Percentiles rank a stretch among this genome's conserved stretches.
These are phyloP conservation scores for Antheraea assamensis DNA, from an alignment of 2,888 invertebrate genomes.

Conservation along the genomic window DNA sequence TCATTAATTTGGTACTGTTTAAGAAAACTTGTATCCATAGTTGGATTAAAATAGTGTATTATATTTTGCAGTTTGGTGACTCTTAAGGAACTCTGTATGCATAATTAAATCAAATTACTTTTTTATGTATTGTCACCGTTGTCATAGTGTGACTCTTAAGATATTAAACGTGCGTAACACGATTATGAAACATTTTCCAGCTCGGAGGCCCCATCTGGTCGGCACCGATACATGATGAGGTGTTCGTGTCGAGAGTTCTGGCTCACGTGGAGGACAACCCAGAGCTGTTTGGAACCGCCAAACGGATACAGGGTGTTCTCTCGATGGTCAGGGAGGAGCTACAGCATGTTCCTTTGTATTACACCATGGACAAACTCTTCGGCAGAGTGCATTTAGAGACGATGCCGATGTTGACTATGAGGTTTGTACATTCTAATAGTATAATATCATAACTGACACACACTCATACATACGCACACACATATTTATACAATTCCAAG, in stretches of 20 bases:
- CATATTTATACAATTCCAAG: no score
- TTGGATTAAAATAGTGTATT: no score
- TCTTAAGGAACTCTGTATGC: no score
- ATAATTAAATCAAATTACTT: no score
- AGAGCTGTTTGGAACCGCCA: conserved; percentile 84
- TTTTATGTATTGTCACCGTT: no score
- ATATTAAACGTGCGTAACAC: background rate
- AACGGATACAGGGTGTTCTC: conserved; percentile 90
- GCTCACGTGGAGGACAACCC: conserved; percentile 65
- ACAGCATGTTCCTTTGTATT: conserved; percentile 92
- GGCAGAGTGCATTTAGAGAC: conserved; percentile 87
- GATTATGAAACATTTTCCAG: conserved; percentile 61
- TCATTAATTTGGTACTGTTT: no score
- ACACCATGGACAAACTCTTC: conserved; percentile 89
- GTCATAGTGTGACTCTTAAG: background rate
- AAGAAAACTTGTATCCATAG: no score
- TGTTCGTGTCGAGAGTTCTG: conserved; percentile 88
- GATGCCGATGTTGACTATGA: conserved; percentile 86
- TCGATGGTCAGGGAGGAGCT: conserved; percentile 93
- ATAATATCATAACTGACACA: background rate
- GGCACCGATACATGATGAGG: conserved; percentile 89
- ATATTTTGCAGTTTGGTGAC: no score
- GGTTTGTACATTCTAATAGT: conserved; percentile 66
- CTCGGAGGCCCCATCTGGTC: conserved; percentile 98
- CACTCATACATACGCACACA: no score